Conservation (phyloP, 2,888 invertebrate species). For the Trichacis sp. region DNA sequence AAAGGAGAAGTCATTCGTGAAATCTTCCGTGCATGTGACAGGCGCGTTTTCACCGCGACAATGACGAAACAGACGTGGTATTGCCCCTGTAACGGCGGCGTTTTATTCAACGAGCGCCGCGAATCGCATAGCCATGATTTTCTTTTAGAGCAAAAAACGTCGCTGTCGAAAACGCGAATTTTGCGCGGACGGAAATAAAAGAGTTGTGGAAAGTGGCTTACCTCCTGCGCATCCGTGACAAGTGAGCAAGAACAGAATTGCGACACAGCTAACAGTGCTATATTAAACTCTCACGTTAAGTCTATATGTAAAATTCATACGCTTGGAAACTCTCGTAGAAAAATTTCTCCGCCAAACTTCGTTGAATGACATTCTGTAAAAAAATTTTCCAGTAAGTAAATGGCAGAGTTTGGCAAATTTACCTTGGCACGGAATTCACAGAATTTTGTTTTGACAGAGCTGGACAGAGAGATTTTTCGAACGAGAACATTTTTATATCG, state of each 20-base stretch:
- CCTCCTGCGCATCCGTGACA: constrained; percentile 70
- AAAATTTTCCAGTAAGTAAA: too few relatives aligned
- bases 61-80: neutral
- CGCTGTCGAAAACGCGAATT: neutral
- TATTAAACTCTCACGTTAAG: constrained; percentile 53
- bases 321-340: too few relatives aligned
- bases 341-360: too few relatives aligned
- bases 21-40: constrained; percentile 7
- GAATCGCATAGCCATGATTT: constrained; percentile 1
- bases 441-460: too few relatives aligned
- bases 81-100: neutral
- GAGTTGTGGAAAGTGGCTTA: constrained; percentile 59
- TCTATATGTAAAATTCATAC: constrained; percentile 33
- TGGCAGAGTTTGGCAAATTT: too few relatives aligned
- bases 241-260: constrained; percentile 70
- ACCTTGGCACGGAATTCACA: too few relatives aligned
- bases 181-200: neutral
- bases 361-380: too few relatives aligned
- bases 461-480: too few relatives aligned
- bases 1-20: constrained; percentile 36
- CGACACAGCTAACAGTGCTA: constrained; percentile 71
- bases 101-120: constrained; percentile 3
- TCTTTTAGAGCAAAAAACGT: neutral
- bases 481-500: too few relatives aligned
- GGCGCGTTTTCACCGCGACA: neutral